These are phyloP conservation scores for Tenthredo mesomela DNA, from an alignment of 2,888 invertebrate species.

Conservation along the genomic window DNA sequence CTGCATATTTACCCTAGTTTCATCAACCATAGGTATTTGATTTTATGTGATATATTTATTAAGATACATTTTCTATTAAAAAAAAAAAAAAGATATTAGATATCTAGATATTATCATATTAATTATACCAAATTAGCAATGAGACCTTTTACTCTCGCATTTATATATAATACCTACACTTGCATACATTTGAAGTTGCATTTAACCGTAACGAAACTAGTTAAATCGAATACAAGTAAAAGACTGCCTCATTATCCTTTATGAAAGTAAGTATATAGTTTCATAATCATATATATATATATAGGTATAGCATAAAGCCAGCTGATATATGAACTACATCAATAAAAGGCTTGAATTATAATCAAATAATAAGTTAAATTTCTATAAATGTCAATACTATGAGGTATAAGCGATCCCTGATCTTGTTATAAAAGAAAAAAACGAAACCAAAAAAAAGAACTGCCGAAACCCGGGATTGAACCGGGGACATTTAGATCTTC, in stretches of 20 bases:
- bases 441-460: conserved; percentile 14
- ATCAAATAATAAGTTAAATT: not conserved
- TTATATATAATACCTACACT: no score
- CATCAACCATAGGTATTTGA: not conserved
- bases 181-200: not conserved
- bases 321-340: not conserved
- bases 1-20: not conserved
- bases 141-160: not conserved
- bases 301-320: not conserved
- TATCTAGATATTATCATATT: no score
- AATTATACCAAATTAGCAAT: not conserved
- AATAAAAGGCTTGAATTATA: not conserved
- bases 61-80: not conserved
- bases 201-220: conserved; percentile 4
- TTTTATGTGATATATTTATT: not conserved
- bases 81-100: no score
- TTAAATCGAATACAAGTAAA: not conserved
- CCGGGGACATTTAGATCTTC: conserved; percentile 54
- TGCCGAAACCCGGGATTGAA: conserved; percentile 53
- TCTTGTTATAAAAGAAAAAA: not conserved
- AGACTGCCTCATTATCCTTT: not conserved
- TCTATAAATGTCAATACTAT: not conserved
- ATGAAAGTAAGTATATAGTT: not conserved
- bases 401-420: not conserved
- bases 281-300: not conserved